A percentile compares a stretch with the other conserved stretches of the same genome.
These are phyloP conservation scores for Mesoclemmys tuberculata DNA, from an alignment of 2,113 vertebrate genomes.

Conservation along the genomic window DNA sequence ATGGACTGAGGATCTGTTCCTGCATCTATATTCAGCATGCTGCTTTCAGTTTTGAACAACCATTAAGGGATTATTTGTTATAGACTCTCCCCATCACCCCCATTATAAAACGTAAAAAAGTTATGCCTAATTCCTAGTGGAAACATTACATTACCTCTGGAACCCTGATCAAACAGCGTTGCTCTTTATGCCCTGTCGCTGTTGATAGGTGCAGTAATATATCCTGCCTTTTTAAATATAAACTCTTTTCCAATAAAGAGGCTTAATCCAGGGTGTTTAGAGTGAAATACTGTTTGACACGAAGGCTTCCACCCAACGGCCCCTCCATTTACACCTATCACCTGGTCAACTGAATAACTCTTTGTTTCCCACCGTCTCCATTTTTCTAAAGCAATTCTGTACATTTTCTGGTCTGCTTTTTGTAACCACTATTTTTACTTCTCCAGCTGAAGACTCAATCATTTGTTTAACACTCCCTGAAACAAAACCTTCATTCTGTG, in stretches of 20 bases:
- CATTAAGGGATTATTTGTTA: slow-evolving; percentile 12
- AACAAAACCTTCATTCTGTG: slow-evolving; percentile 50
- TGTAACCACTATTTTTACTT: slow-evolving; percentile 31
- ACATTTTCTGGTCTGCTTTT: slow-evolving; percentile 58
- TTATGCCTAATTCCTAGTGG: slow-evolving; percentile 66
- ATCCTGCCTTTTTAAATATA: slow-evolving; percentile 46
- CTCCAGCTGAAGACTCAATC: slow-evolving; percentile 41
- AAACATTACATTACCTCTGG: slow-evolving; percentile 61
- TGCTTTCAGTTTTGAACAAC: background rate
- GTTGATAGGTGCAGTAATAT: slow-evolving; percentile 41
- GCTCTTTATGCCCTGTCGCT: slow-evolving; percentile 57
- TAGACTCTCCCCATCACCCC: background rate
- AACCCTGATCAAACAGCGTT: slow-evolving; percentile 64
- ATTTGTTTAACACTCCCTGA: slow-evolving; percentile 57
- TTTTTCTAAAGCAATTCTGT: slow-evolving; percentile 27
- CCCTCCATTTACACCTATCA: slow-evolving; percentile 37
- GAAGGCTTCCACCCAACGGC: slow-evolving; percentile 38
- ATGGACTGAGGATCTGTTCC: background rate
- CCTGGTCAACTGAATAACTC: slow-evolving; percentile 60
- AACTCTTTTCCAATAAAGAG: slow-evolving; percentile 12
- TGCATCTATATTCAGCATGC: background rate
- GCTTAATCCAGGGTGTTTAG: slow-evolving; percentile 53
- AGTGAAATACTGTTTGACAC: slow-evolving; percentile 59
- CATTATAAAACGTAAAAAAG: slow-evolving; percentile 38
- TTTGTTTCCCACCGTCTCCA: slow-evolving; percentile 13